Percentiles rank a stretch among this genome's conserved stretches.
phyloP scores from a whole-genome alignment of 2,797 vertebrate genomes.

The Lutra lutra region DNA sequence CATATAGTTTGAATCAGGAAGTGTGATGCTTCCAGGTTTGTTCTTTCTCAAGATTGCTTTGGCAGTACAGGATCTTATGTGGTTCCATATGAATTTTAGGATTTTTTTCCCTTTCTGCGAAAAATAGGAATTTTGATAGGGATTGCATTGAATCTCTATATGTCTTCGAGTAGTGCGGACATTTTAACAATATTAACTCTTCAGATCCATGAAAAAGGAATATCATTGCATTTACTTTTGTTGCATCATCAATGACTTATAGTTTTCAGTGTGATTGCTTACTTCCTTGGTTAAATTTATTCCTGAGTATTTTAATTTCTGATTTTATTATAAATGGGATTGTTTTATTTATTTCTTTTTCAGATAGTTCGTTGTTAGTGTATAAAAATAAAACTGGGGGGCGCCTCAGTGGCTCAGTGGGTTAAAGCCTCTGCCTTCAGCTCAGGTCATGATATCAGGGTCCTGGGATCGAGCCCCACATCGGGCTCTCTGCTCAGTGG shows the following conservation, averaged over 20 bases:
- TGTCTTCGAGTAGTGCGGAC: background rate
- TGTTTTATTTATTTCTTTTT: background rate
- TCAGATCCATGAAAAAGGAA: background rate
- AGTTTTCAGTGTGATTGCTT: background rate
- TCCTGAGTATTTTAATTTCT: background rate
- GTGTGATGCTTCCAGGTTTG: background rate
- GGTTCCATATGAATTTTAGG: background rate
- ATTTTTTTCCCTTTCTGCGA: background rate
- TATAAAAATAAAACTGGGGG: background rate
- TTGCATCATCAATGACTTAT: background rate
- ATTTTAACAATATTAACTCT: background rate
- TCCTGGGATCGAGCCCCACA: too few relatives aligned
- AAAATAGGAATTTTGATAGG: background rate
- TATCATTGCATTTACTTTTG: background rate
- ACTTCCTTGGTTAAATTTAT: background rate
- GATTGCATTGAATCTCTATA: background rate
- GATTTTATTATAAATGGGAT: background rate
- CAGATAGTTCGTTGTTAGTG: background rate
- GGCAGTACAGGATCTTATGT: background rate
- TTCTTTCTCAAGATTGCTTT: background rate
- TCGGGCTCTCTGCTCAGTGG: too few relatives aligned
- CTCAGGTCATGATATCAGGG: too few relatives aligned
- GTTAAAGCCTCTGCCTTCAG: too few relatives aligned
- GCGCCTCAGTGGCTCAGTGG: too few relatives aligned
- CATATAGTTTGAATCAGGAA: background rate